Evolutionary conservation across 2,888 invertebrate genomes (phyloP).

Genomic region (Caenorhabditis zanzibari): DNA sequence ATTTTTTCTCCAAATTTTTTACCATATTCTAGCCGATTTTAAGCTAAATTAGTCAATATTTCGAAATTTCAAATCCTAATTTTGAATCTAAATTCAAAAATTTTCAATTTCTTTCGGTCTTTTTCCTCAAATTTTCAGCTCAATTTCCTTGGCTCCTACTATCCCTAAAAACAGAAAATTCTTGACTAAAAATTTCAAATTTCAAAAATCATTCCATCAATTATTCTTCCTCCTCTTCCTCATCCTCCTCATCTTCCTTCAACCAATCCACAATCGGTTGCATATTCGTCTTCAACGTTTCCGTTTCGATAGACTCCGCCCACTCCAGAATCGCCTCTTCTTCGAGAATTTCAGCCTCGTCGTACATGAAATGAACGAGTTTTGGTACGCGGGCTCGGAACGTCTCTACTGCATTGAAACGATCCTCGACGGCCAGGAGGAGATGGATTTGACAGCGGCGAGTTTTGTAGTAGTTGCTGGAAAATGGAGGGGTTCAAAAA

Average conservation of each 20-base stretch:
- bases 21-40: too few relatives aligned
- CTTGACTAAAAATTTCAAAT: neutral
- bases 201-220: slow-evolving; percentile 17
- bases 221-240: slow-evolving; percentile 69
- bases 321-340: slow-evolving; percentile 74
- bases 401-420: slow-evolving; percentile 32
- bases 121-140: neutral
- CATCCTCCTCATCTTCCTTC: slow-evolving; percentile 65
- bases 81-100: too few relatives aligned
- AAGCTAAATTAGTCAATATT: too few relatives aligned
- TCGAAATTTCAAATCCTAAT: neutral
- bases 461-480: neutral
- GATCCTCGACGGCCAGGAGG: slow-evolving; percentile 77
- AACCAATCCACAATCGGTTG: slow-evolving; percentile 75
- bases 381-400: slow-evolving; percentile 53
- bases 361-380: slow-evolving; percentile 73
- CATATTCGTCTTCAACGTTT: slow-evolving; percentile 56
- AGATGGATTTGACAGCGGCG: slow-evolving; percentile 72
- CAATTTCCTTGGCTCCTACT: neutral
- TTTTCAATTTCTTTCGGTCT: too few relatives aligned
- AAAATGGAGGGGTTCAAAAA: neutral
- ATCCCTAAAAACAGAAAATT: neutral
- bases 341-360: slow-evolving; percentile 67
- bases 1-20: too few relatives aligned
- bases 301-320: slow-evolving; percentile 64